These are phyloP conservation scores for Coreoperca whiteheadi DNA, from an alignment of 2,113 vertebrate genomes.

Conservation along the genomic window DNA sequence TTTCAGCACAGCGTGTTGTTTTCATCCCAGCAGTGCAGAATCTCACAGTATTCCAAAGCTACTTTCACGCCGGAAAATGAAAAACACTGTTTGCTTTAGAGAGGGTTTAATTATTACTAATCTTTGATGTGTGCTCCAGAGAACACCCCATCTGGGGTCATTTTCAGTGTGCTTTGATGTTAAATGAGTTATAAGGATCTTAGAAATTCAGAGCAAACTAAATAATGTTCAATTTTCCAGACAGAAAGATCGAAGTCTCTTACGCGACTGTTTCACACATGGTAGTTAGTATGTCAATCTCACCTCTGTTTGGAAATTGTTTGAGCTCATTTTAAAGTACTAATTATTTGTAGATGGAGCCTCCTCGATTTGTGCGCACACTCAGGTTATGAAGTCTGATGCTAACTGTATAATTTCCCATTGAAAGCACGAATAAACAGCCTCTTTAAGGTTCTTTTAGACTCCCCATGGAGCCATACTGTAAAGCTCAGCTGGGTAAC, in stretches of 20 bases:
- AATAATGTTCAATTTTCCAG: conserved; percentile 36
- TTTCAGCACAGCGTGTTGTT: background rate
- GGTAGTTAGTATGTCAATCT: background rate
- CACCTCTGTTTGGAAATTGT: background rate
- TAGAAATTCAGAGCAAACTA: conserved; percentile 29
- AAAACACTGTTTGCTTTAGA: conserved; percentile 39
- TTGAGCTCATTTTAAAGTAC: background rate
- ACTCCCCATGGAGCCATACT: background rate
- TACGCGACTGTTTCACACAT: background rate
- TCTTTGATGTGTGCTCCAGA: conserved; percentile 53
- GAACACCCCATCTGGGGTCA: conserved; percentile 38
- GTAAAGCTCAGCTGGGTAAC: background rate
- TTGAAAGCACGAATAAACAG: background rate
- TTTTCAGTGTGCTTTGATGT: conserved; percentile 54
- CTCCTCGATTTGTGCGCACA: background rate
- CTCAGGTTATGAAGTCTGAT: background rate
- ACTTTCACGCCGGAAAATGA: conserved; percentile 31
- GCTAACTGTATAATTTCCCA: background rate
- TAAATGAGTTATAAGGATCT: conserved; percentile 40
- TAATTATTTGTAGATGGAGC: too few relatives aligned
- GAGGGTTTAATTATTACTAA: conserved; percentile 58
- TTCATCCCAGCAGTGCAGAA: conserved; percentile 11
- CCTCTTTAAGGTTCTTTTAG: background rate
- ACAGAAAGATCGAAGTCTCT: background rate
- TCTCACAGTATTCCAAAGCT: conserved; percentile 8